These are phyloP conservation scores for Hedya salicella DNA, from an alignment of 2,888 invertebrate species.

Conservation along the genomic window DNA sequence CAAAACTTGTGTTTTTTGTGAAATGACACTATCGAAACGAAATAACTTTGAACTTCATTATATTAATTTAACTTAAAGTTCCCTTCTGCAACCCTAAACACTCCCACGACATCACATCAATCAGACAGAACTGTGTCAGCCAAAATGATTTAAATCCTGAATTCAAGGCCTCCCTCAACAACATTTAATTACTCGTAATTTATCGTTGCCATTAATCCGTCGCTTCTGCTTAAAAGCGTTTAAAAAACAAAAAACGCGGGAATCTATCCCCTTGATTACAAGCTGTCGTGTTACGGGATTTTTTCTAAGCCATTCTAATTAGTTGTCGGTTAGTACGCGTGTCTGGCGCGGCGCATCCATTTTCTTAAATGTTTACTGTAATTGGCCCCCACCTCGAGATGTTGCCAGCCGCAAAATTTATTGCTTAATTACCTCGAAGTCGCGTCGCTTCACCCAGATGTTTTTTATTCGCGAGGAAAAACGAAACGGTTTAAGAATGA, in stretches of 20 bases:
- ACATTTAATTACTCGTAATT: conserved; percentile 82
- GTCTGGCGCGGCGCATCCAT: conserved; percentile 73
- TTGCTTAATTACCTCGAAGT: conserved; percentile 85
- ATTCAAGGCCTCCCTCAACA: conserved; percentile 56
- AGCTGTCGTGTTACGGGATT: conserved; percentile 83
- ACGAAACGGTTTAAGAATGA: conserved; percentile 84
- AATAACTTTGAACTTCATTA: background rate
- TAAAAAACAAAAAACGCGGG: conserved; percentile 64
- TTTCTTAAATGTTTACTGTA: conserved; percentile 79
- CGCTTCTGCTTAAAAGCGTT: conserved; percentile 62
- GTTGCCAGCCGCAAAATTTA: conserved; percentile 83
- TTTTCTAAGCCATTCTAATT: conserved; percentile 83
- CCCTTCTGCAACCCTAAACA: conserved; percentile 7
- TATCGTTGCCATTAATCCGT: conserved; percentile 79
- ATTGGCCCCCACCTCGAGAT: conserved; percentile 81
- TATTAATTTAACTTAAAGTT: background rate
- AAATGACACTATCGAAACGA: too few species aligned
- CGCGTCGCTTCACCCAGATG: conserved; percentile 80
- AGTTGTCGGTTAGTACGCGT: conserved; percentile 63
- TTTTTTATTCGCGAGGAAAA: conserved; percentile 83
- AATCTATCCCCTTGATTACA: conserved; percentile 83
- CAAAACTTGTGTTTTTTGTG: too few species aligned
- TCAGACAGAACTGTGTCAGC: conserved; percentile 41
- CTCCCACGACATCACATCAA: conserved; percentile 30
- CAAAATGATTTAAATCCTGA: conserved; percentile 36